These are phyloP conservation scores for Zhuqinia jingwanae DNA, from an alignment of 2,888 invertebrate species.

Conservation along the genomic window DNA sequence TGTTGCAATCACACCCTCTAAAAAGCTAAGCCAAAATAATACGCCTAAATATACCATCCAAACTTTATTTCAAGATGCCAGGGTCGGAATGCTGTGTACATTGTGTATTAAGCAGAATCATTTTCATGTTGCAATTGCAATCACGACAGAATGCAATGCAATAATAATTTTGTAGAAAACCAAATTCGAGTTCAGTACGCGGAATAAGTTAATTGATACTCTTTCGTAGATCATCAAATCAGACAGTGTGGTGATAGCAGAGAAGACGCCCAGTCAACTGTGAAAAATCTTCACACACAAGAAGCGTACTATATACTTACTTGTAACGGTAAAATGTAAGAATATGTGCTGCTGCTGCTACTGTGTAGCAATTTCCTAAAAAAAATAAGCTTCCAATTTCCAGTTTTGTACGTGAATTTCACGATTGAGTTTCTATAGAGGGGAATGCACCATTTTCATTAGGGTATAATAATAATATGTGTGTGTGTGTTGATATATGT, in stretches of 20 bases:
- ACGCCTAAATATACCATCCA: no score
- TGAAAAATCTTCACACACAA: background rate
- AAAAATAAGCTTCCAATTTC: slow-evolving; percentile 23
- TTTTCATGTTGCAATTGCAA: no score
- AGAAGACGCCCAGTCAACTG: slow-evolving; percentile 17
- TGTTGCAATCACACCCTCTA: no score
- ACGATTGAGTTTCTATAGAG: slow-evolving; percentile 2
- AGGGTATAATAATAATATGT: no score
- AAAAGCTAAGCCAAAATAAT: no score
- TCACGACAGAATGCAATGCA: background rate
- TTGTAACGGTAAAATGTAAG: background rate
- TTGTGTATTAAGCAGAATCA: no score
- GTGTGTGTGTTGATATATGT: background rate
- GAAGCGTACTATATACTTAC: background rate
- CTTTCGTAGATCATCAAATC: slow-evolving; percentile 15
- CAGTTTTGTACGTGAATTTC: slow-evolving; percentile 2
- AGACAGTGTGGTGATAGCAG: background rate
- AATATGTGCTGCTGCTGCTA: background rate
- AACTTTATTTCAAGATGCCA: no score
- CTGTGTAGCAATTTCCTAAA: slow-evolving; percentile 9
- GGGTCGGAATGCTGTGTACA: no score
- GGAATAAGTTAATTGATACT: slow-evolving; percentile 53
- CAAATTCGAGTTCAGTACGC: background rate
- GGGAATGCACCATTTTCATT: background rate
- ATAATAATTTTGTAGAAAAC: background rate